Conservation (phyloP, 1,140 invertebrate species). For the Bicyclus anynana region DNA sequence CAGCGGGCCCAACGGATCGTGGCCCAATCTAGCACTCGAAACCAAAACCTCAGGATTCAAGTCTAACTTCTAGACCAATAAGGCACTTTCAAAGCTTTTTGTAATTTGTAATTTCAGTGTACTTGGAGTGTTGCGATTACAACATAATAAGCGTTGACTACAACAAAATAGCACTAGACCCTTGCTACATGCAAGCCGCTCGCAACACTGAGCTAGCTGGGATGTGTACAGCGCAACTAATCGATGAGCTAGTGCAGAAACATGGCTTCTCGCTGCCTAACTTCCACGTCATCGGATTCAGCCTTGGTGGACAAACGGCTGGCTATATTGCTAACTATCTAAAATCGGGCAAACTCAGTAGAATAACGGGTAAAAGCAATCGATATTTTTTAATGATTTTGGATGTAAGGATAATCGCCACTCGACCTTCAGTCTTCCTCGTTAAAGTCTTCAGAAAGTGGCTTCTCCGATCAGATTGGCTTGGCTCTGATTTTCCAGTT, state of each 20-base stretch:
- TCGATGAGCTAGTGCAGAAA: conserved; percentile 79
- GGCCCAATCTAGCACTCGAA: no score
- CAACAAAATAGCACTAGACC: conserved; percentile 71
- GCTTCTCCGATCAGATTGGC: no score
- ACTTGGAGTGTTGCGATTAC: conserved; percentile 75
- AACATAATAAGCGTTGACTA: conserved; percentile 82
- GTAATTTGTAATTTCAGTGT: conserved; percentile 59
- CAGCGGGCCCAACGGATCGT: no score
- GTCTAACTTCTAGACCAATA: no score
- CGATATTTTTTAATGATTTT: not conserved
- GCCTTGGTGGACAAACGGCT: conserved; percentile 91
- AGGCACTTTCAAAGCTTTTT: not conserved
- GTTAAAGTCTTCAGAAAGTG: no score
- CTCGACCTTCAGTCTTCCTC: no score
- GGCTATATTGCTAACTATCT: conserved; percentile 86
- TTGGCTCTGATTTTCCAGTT: no score
- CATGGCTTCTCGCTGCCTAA: conserved; percentile 77
- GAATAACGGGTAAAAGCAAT: conserved; percentile 34
- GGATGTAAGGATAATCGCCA: no score
- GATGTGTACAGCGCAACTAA: conserved; percentile 79
- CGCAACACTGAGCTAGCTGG: conserved; percentile 77
- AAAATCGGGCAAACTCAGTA: conserved; percentile 62
- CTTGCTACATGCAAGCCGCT: conserved; percentile 79
- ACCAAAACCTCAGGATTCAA: no score
- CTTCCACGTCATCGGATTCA: conserved; percentile 94